Base-by-base conservation (phyloP, 2,888 invertebrate species). In the Sphaerophoria taeniata region DNA sequence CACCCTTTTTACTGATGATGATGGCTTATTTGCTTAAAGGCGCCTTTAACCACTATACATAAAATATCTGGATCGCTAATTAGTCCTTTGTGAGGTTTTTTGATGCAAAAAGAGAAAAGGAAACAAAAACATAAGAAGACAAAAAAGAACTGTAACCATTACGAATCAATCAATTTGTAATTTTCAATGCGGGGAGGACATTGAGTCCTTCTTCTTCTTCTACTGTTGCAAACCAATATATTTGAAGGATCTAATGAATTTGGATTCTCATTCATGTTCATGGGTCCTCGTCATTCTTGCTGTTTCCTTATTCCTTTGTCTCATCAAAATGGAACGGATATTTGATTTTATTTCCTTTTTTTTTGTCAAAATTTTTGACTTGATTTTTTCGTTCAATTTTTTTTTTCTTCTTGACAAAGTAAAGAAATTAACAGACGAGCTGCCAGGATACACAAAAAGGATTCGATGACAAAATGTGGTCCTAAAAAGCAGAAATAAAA, bases 81-180 rank as follows among this genome's bases (percentile, higher is more conserved):
- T 84, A 84, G 74, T 79, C 83, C 73, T 84, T 84, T 84, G 79
- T 84, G 75, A 75, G 67, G 43, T 43, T 43, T 39, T 67, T 43
- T 60, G 11, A 24, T 0, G 11, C 39, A 39, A 31, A 0, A 9
- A 39, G 39, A 71, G 75, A 67, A 39, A n/a, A 45, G 31, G 6
- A 11, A 45, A 43, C 3, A 60, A 24, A 9, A 58, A 39, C 9
- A 43, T 7, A 60, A 43, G n/a, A 14, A 58, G 24, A 2, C 7
- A 14, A 36, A 53, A 71, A 36, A 43, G 70, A 53, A 74, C 56
- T 74, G 63, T 80, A 80, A 63, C 80, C 80, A 74, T 80, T 80
- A 74, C 63, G 74, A 80, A 80, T 80, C 83, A 83, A 83, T 83
- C 79, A 84, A 84, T 79, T 79, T 83, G 53, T 60, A 67, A 84